Conservation (phyloP, 2,797 vertebrate species). For the Xerus rutilus region DNA sequence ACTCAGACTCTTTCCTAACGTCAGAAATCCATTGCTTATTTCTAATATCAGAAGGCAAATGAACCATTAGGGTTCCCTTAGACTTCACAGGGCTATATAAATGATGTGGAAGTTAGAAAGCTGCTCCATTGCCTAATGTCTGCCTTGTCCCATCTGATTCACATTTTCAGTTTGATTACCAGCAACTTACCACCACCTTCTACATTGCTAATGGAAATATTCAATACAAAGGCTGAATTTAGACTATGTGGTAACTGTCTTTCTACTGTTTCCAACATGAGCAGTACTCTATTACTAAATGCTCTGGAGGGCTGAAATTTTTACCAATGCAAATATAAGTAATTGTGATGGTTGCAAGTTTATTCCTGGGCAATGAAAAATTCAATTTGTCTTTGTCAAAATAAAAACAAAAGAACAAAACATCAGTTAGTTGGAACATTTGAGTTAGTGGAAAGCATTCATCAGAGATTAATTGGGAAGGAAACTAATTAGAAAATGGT, state of each 20-base stretch:
- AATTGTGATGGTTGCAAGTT: conserved; percentile 52
- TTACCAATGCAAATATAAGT: conserved; percentile 69
- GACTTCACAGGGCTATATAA: conserved; percentile 30
- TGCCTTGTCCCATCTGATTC: conserved; percentile 48
- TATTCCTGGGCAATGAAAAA: conserved; percentile 65
- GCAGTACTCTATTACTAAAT: conserved; percentile 57
- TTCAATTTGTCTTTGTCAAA: conserved; percentile 75
- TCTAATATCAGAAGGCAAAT: conserved; percentile 20
- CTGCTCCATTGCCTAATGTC: conserved; percentile 56
- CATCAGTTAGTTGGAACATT: conserved; percentile 58
- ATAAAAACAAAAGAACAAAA: conserved; percentile 78
- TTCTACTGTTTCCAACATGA: conserved; percentile 73
- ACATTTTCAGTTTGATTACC: conserved; percentile 63
- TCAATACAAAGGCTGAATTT: conserved; percentile 61
- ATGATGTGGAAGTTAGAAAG: conserved; percentile 54
- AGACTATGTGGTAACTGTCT: conserved; percentile 55
- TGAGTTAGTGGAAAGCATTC: conserved; percentile 68
- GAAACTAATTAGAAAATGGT: conserved; percentile 75
- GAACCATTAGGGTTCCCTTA: conserved; percentile 39
- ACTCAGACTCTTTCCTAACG: conserved; percentile 66
- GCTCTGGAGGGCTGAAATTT: conserved; percentile 32
- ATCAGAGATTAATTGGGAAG: conserved; percentile 67
- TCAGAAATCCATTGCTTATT: conserved; percentile 34
- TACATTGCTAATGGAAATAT: conserved; percentile 54
- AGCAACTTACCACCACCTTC: not conserved